Evolutionary conservation across 2,113 vertebrate species (phyloP), one percentile per base, ranked within the genome.

Genomic region (Oncorhynchus gorbuscha): DNA sequence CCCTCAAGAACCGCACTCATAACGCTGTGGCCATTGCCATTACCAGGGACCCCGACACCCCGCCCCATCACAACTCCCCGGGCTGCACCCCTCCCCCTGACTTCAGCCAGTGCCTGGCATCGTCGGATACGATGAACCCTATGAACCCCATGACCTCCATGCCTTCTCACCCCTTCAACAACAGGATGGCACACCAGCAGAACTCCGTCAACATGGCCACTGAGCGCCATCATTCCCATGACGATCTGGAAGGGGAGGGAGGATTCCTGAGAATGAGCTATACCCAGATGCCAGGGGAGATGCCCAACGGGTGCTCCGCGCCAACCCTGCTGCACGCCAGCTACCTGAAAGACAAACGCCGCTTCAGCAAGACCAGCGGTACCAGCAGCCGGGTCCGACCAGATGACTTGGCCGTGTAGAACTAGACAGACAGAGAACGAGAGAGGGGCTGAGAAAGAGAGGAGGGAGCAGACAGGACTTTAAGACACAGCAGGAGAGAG

Each of bases 181-280:
- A 95, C 87, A 94, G 93, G 71, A 76, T 95, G 88, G 96, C 96
- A 1, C 94, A 96, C 30, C 95, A 95, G 90, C 97, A 98, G 92
- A 99, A 98, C 87, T 97, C 96, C 0, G 95, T 89, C 84, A 96
- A 97, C 88, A 86, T 96, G 14, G 96, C 94, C 82, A 94, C 96
- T 0, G 97, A 97, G 89, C 93, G 86, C 39, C 94, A 94, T 35
- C 93, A 86, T 0, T 83, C 90, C 84, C 93, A 93, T 22, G 95
- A 95, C 71, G 91, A 93, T 75, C 71, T 86, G 32, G 90, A 91
- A 3, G 83, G 85, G 2, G 92, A 91, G 13, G 90, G 91, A 51
- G 93, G 94, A 68, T 98, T 97, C 81, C 77, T 95, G 73, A 93
- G 93, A 69, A 92, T 95, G 72, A 94, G 79, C 71, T 97, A 96